Base-by-base conservation (phyloP, 2,797 vertebrate genomes). In the Enteromius treurensis region DNA sequence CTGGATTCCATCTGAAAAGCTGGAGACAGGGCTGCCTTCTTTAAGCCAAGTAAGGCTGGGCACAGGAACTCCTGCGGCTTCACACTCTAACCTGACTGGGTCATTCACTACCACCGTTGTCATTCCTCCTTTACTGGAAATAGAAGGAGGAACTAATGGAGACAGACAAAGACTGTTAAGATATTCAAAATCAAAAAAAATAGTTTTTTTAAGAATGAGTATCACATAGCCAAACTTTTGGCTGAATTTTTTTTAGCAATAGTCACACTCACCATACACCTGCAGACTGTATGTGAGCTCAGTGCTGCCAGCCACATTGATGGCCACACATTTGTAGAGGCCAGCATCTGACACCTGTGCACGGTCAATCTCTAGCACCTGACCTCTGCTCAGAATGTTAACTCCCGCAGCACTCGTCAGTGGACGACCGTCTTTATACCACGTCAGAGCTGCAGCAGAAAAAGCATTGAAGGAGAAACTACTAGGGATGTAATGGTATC, bases 41-140 rank as follows among this genome's bases (percentile, higher is more conserved):
- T 99, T 99, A 69, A 99, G 90, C 98, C 98, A 99, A 0, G 97
- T 99, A 88, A 99, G 94, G 91, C 95, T 96, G 15, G 98, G 98
- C n/a, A 86, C 88, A 3, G 98, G 98, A 81, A 98, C 96, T 2
- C 98, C 98, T 5, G 95, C 95, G 65, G 97, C 96, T 91, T 99
- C 97, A 87, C 98, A 99, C 84, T 97, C 95, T 89, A 99, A 91
- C 60, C 91, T 94, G 83, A 95, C 95, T 0, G 91, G 91, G 65
- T 98, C 95, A 82, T 98, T 99, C 75, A 99, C 96, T 83, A 98
- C 96, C 79, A 97, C 97, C 0, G 96, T 95, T 73, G 96, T 92
- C 53, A 87, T 91, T 3, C 94, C 95, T 47, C 92, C 95, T 75
- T 93, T 94, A 79, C 96, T 97, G 77, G 95, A 95, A 89, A 99